These are phyloP conservation scores for Solenopsis invicta DNA, from an alignment of 1,140 invertebrate species.

Conservation along the genomic window DNA sequence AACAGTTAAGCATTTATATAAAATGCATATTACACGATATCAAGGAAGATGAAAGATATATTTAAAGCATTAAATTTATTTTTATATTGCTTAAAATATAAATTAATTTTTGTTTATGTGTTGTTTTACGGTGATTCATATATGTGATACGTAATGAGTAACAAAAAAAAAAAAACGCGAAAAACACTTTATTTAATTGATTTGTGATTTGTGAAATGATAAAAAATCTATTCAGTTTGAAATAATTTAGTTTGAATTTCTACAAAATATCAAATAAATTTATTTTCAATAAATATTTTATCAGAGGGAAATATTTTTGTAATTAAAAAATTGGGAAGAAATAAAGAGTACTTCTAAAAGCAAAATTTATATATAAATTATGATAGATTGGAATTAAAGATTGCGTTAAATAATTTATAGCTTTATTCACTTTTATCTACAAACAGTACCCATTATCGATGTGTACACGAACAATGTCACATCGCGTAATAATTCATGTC, in stretches of 20 bases:
- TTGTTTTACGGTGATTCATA: neutral
- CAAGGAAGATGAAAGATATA: neutral
- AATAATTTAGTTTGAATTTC: neutral
- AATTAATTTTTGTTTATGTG: neutral
- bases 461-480: constrained; percentile 42
- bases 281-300: neutral
- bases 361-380: neutral
- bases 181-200: neutral
- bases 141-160: neutral
- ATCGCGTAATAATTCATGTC: neutral
- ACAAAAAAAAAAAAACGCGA: neutral
- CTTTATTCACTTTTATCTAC: constrained; percentile 73
- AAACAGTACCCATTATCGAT: constrained; percentile 60
- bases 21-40: neutral
- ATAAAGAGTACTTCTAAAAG: neutral
- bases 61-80: neutral
- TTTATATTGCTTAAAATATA: neutral
- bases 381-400: neutral
- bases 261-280: constrained; percentile 16
- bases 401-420: constrained; percentile 54
- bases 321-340: neutral
- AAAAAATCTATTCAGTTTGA: neutral
- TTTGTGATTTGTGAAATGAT: neutral
- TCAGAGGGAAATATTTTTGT: neutral
- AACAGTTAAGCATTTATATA: neutral